phyloP scores from a whole-genome alignment of 2,797 vertebrate species.

The Megaceryle alcyon region DNA sequence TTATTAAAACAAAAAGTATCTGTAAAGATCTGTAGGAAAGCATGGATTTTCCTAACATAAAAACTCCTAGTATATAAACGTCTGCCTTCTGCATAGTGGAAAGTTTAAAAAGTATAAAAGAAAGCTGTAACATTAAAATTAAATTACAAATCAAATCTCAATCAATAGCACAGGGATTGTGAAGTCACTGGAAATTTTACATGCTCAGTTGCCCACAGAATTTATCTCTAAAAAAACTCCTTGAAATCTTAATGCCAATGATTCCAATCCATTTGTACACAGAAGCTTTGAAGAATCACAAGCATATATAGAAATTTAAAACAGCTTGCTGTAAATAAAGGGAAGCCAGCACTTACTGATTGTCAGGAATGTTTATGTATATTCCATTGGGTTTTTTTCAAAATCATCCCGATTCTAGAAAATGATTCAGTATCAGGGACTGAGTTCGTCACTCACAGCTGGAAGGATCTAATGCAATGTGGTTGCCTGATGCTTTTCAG shows the following conservation, averaged over 20 bases:
- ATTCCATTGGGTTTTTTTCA: conserved; percentile 4
- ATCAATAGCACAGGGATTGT: not conserved
- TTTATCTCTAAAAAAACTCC: not conserved
- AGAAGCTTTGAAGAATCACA: not conserved
- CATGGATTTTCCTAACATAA: not conserved
- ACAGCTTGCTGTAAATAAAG: not conserved
- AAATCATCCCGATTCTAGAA: not conserved
- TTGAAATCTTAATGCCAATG: not conserved
- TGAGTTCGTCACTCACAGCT: not conserved
- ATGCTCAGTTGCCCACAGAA: not conserved
- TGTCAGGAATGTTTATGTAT: not conserved
- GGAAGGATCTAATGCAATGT: fast-evolving
- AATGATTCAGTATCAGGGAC: not conserved
- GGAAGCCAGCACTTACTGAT: conserved; percentile 16
- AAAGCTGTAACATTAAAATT: not conserved
- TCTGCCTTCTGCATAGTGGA: not conserved
- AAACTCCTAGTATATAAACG: not conserved
- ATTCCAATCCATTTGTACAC: not conserved
- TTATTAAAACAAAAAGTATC: not conserved
- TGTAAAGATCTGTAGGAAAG: not conserved
- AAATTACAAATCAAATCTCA: not conserved
- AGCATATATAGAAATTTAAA: not conserved
- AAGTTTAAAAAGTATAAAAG: not conserved
- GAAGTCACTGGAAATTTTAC: not conserved
- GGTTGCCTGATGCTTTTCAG: not conserved